Evolutionary conservation across 2,797 vertebrate species (phyloP), one percentile per base, ranked within the genome.

Genomic region (Sebastes steindachneri): DNA sequence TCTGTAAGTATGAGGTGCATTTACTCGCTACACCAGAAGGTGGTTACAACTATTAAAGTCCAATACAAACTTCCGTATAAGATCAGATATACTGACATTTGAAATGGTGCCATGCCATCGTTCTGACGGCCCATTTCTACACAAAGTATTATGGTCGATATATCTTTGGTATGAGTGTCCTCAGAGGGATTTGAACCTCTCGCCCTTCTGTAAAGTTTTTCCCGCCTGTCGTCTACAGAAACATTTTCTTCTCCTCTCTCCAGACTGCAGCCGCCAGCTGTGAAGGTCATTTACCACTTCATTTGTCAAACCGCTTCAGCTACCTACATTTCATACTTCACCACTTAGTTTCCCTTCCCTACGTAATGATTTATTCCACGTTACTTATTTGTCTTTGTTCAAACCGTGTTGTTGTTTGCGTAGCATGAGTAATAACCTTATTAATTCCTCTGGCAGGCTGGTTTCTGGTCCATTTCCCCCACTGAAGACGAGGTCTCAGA

Each of bases 221-320:
- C 4, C 33, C 5, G 29, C 25, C 58, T 29, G 37, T 68, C 75
- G 15, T 59, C 71, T 35, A 14, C 48, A 51, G 37, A 2, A 51
- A 68, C 33, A 4, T 65, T 65, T 71, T 14, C 76, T 62, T 12
- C 0, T 11, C 31, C 63, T 57, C 19, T 17, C 25, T 3, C 53
- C 76, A 23, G 69, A 3, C 75, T 21, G 35, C 59, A n/a, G 54
- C 68, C 28, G 3, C 71, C 79, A 8, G 64, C 81, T 35, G 68
- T 59, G 82, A 85, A 88, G 88, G 86, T 83, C 77, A 21, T 77
- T 82, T 55, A 48, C 26, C 67, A 54, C 55, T 79, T 79, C 67
- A 64, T 83, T 81, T 74, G 57, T 83, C 80, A 71, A 62, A 31
- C 48, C 5, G 28, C 71, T 17, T 45, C 75, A 71, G 74, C 71